Conservation (phyloP, 2,113 vertebrate species). For the Coracopsis vasa region DNA sequence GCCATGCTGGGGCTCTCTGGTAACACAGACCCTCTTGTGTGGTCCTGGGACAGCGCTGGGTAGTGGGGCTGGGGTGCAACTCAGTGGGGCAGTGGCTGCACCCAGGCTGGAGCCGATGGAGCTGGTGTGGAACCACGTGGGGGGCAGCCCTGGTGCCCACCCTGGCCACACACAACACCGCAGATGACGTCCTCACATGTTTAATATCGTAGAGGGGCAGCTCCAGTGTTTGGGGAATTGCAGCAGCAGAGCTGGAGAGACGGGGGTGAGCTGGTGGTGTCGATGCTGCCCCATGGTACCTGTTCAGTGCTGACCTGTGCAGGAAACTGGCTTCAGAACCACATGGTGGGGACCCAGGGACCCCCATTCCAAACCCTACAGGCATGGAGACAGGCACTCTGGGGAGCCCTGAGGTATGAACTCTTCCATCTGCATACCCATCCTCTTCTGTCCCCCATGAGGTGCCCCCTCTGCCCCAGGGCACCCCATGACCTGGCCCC, state of each 20-base stretch:
- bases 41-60: fast-evolving
- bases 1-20: fast-evolving
- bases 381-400: neutral
- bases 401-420: neutral
- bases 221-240: fast-evolving
- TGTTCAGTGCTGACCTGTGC: conserved; percentile 61
- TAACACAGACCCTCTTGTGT: fast-evolving
- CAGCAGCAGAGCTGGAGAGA: neutral
- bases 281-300: fast-evolving
- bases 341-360: fast-evolving
- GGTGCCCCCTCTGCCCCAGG: neutral
- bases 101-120: fast-evolving
- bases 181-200: neutral
- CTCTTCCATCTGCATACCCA: fast-evolving
- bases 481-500: neutral
- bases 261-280: fast-evolving
- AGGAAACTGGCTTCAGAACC: neutral
- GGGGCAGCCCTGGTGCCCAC: fast-evolving
- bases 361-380: neutral
- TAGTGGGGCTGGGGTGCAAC: neutral
- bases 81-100: fast-evolving
- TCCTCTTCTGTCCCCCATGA: no score
- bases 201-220: neutral
- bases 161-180: fast-evolving
- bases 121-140: fast-evolving